Conservation (phyloP, 1,140 invertebrate species). For the Colletes gigas region DNA sequence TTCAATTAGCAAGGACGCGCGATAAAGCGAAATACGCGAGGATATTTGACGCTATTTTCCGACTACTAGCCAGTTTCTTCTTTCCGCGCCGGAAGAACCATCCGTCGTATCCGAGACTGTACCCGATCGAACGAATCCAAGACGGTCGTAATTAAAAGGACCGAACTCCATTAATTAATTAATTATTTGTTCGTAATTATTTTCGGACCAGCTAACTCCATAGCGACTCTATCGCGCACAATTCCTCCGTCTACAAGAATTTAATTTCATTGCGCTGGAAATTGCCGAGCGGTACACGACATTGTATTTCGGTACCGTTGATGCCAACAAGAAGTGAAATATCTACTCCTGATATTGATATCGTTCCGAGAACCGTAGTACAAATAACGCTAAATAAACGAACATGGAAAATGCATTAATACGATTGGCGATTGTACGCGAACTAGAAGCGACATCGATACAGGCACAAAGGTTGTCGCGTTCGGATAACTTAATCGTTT, state of each 20-base stretch:
- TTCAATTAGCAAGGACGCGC: neutral
- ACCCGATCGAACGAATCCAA: conserved; percentile 2
- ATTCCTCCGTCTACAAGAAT: neutral
- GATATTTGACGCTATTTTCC: neutral
- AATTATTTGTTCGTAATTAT: conserved; percentile 55
- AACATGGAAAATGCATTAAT: no score
- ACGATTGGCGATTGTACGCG: no score
- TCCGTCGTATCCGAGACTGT: neutral
- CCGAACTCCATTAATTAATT: conserved; percentile 42
- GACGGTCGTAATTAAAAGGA: conserved; percentile 32
- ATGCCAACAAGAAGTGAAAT: neutral
- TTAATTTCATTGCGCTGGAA: neutral
- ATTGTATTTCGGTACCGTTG: neutral
- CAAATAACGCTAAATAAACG: neutral
- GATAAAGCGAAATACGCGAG: neutral
- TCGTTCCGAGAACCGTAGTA: no score
- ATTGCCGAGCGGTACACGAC: neutral
- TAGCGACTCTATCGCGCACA: neutral
- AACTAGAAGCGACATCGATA: no score
- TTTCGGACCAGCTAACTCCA: conserved; percentile 1
- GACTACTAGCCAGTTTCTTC: neutral
- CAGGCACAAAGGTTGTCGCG: no score
- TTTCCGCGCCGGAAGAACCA: neutral
- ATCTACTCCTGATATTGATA: neutral
- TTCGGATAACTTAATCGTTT: no score